A percentile compares a stretch with the other conserved stretches of the same genome.
Conservation (phyloP, 2,113 vertebrate species). For the Oceanites oceanicus region DNA sequence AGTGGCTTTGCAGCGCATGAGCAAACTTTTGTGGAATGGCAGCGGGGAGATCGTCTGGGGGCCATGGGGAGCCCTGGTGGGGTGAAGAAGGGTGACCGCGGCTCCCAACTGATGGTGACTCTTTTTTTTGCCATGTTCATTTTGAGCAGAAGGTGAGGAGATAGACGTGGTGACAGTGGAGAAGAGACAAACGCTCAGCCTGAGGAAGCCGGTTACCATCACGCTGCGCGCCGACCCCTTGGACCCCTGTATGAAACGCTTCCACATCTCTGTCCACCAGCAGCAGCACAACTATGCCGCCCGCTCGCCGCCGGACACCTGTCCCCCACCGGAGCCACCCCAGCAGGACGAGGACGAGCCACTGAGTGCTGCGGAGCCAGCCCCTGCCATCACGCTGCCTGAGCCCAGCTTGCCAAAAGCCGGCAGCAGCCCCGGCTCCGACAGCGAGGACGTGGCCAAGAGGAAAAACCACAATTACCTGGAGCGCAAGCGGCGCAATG, state of each 20-base stretch:
- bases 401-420: constrained; percentile 60
- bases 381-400: constrained; percentile 2
- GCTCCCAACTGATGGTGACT: rapidly evolving
- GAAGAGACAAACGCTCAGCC: constrained; percentile 78
- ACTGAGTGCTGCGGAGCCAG: rapidly evolving
- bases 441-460: constrained; percentile 89
- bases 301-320: constrained; percentile 82
- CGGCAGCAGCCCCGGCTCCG: constrained; percentile 76
- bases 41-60: rapidly evolving
- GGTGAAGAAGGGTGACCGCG: rapidly evolving
- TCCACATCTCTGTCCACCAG: constrained; percentile 92
- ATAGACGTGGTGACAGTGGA: constrained; percentile 96
- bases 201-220: constrained; percentile 87
- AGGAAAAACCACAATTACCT: constrained; percentile 92
- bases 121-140: not conserved
- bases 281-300: constrained; percentile 98
- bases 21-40: not conserved
- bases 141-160: constrained; percentile 84
- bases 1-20: rapidly evolving
- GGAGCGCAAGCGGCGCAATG: constrained; percentile 91
- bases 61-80: not conserved
- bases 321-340: not conserved
- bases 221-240: constrained; percentile 86
- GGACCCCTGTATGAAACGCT: constrained; percentile 89
- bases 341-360: not conserved